Percentiles rank a stretch among this genome's conserved stretches.
phyloP scores from a whole-genome alignment of 2,113 vertebrate genomes.

The Barnardius zonarius region DNA sequence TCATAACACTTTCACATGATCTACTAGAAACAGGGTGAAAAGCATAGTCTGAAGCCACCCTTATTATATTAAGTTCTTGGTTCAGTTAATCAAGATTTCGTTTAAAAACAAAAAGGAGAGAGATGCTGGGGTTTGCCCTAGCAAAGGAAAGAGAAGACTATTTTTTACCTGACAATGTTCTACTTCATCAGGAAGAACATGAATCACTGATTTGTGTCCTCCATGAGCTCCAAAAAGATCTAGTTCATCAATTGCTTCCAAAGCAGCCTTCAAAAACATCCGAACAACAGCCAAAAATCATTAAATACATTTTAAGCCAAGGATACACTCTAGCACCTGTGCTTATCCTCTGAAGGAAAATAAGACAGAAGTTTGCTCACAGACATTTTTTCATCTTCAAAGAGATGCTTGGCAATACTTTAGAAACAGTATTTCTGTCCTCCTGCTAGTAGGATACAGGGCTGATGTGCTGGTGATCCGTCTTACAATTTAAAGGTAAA shows the following conservation, averaged over 20 bases:
- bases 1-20: background rate
- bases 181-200: conserved; percentile 95
- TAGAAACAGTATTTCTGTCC: background rate
- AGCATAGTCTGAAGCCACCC: background rate
- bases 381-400: background rate
- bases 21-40: background rate
- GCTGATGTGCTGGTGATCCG: background rate
- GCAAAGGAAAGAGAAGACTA: background rate
- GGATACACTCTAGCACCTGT: background rate
- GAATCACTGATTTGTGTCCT: conserved; percentile 94
- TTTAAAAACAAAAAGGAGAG: background rate
- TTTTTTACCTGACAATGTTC: conserved; percentile 93
- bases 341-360: background rate
- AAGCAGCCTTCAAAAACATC: conserved; percentile 82
- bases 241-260: conserved; percentile 97
- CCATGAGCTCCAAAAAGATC: conserved; percentile 96
- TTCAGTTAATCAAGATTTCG: background rate
- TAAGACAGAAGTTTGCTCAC: background rate
- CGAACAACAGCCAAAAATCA: background rate
- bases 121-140: background rate
- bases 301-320: background rate
- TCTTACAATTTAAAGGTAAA: background rate
- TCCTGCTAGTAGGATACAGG: background rate
- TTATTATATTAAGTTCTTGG: accelerated
- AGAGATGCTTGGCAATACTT: background rate